phyloP scores from a whole-genome alignment of 1,140 invertebrate genomes.

The Drosophila pachea region DNA sequence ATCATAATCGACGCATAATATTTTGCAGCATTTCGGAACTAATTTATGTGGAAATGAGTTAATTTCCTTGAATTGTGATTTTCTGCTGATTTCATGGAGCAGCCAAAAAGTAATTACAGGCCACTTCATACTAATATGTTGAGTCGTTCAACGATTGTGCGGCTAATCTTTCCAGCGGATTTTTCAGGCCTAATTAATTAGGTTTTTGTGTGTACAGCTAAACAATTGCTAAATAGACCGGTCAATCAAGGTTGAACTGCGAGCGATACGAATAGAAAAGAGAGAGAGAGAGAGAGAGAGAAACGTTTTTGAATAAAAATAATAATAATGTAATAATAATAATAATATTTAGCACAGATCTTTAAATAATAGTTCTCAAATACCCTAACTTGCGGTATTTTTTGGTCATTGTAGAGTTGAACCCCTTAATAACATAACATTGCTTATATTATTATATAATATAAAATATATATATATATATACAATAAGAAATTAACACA shows the following conservation, averaged over 20 bases:
- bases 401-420: too few relatives aligned
- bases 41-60: conserved; percentile 77
- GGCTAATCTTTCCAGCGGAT: conserved; percentile 30
- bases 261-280: too few relatives aligned
- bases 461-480: too few relatives aligned
- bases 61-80: conserved; percentile 75
- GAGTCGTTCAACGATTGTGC: conserved; percentile 33
- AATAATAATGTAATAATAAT: too few relatives aligned
- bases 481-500: conserved; percentile 5
- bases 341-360: conserved; percentile 26
- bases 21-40: conserved; percentile 64
- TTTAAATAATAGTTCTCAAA: too few relatives aligned
- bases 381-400: too few relatives aligned
- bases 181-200: conserved; percentile 66
- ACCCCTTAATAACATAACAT: too few relatives aligned
- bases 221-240: conserved; percentile 18
- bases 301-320: too few relatives aligned
- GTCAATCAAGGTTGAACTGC: background rate
- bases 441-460: too few relatives aligned
- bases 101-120: conserved; percentile 61
- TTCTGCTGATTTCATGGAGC: conserved; percentile 72
- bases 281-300: too few relatives aligned
- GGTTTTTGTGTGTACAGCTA: conserved; percentile 18
- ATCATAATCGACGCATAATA: conserved; percentile 77
- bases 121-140: conserved; percentile 47